Evolutionary conservation across 2,113 vertebrate species (phyloP).

Genomic region (Bujurquina vittata): DNA sequence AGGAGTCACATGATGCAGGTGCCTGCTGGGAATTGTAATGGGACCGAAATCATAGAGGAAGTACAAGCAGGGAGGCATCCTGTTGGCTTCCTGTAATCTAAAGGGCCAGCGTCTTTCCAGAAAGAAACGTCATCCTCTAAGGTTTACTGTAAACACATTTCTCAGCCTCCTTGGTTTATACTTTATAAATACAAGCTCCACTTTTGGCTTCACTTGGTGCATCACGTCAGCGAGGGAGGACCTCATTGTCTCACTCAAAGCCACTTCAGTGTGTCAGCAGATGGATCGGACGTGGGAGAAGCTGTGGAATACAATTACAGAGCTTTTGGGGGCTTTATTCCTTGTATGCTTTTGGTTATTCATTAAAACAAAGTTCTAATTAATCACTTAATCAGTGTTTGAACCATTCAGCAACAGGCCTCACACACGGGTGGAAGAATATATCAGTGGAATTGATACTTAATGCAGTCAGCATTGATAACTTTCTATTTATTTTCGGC

Average conservation of each 20-base stretch:
- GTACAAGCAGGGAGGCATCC: constrained; percentile 15
- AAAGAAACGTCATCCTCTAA: constrained; percentile 17
- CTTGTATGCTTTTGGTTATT: not conserved
- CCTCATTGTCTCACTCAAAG: constrained; percentile 52
- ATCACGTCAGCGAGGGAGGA: constrained; percentile 26
- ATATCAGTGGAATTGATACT: too few relatives aligned
- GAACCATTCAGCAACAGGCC: not conserved
- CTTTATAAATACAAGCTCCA: not conserved
- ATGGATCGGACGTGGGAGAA: constrained; percentile 33
- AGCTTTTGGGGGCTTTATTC: not conserved
- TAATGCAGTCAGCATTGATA: too few relatives aligned
- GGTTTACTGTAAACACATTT: constrained; percentile 36
- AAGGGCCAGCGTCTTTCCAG: constrained; percentile 21
- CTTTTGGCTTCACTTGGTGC: constrained; percentile 27
- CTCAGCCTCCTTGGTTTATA: constrained; percentile 43
- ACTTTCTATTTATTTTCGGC: too few relatives aligned
- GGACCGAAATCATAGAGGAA: constrained; percentile 11
- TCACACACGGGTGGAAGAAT: too few relatives aligned
- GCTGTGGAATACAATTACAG: not conserved
- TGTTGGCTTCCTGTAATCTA: constrained; percentile 24
- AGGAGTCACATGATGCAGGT: constrained; percentile 29
- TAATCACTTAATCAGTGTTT: not conserved
- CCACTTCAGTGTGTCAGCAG: constrained; percentile 49
- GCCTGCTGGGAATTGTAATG: constrained; percentile 20
- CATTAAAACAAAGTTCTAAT: not conserved